A percentile compares a stretch with the other conserved stretches of the same genome.
phyloP scores from a whole-genome alignment of 2,888 invertebrate species.

The Trimorus sp. region DNA sequence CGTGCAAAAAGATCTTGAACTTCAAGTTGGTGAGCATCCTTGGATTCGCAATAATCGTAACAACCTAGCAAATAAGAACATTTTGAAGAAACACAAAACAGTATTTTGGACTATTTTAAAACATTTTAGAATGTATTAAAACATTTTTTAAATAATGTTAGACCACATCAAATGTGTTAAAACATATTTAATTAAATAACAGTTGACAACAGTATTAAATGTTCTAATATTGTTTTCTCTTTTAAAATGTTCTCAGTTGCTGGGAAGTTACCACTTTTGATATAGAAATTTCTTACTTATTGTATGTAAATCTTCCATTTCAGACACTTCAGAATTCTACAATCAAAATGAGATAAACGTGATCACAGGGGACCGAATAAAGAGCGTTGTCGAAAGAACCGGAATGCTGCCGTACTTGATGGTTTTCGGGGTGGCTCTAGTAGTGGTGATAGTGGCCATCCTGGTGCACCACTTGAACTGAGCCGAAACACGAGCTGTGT shows the following conservation, averaged over 20 bases:
- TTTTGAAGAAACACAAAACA: no score
- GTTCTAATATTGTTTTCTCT: no score
- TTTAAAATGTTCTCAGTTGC: no score
- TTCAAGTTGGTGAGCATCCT: constrained; percentile 86
- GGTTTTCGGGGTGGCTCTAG: constrained; percentile 85
- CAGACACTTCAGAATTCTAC: constrained; percentile 81
- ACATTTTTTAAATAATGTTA: no score
- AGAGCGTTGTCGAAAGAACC: constrained; percentile 84
- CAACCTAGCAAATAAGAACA: no score
- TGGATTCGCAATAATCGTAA: constrained; percentile 8
- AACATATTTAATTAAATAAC: no score
- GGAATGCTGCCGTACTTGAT: constrained; percentile 84
- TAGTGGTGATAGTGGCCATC: constrained; percentile 85
- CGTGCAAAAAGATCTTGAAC: constrained; percentile 89
- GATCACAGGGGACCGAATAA: constrained; percentile 83
- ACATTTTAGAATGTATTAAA: no score
- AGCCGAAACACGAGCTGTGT: constrained; percentile 28
- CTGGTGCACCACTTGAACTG: constrained; percentile 83
- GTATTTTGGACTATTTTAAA: no score
- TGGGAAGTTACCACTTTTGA: background rate
- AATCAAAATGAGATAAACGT: constrained; percentile 79
- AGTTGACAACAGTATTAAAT: no score
- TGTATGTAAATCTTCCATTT: background rate
- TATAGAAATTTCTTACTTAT: no score
- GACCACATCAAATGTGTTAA: no score